A percentile compares a stretch with the other conserved stretches of the same genome.
phyloP scores from a whole-genome alignment of 2,113 vertebrate species.

The Siniperca chuatsi region DNA sequence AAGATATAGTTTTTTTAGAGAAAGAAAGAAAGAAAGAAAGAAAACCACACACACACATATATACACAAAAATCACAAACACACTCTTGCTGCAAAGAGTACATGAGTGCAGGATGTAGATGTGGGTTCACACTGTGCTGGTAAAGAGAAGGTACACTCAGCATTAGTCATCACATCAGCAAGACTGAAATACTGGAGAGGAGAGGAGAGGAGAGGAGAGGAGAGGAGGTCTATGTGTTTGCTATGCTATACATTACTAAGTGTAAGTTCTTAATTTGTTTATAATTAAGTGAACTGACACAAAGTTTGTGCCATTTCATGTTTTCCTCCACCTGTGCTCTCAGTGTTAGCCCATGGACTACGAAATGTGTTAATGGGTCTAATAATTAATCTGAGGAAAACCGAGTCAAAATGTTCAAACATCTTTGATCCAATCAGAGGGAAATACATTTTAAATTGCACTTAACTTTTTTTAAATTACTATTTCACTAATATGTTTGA shows the following conservation, averaged over 20 bases:
- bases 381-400: background rate
- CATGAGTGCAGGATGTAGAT: constrained; percentile 52
- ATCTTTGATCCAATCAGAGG: background rate
- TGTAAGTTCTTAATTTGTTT: background rate
- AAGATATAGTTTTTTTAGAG: background rate
- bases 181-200: background rate
- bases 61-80: background rate
- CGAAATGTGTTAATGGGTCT: background rate
- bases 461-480: background rate
- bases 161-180: constrained; percentile 43
- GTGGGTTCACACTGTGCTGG: constrained; percentile 53
- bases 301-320: too few species aligned
- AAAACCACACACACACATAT: background rate
- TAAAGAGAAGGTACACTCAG: constrained; percentile 41
- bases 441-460: background rate
- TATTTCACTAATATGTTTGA: background rate
- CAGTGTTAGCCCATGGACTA: background rate
- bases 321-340: background rate
- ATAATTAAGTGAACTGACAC: background rate
- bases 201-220: background rate
- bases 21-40: background rate
- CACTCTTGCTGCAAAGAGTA: constrained; percentile 21
- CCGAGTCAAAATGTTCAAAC: background rate
- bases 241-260: too few species aligned
- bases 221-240: background rate